Base-by-base conservation (phyloP, 1,140 invertebrate genomes). In the Drosophila novamexicana region DNA sequence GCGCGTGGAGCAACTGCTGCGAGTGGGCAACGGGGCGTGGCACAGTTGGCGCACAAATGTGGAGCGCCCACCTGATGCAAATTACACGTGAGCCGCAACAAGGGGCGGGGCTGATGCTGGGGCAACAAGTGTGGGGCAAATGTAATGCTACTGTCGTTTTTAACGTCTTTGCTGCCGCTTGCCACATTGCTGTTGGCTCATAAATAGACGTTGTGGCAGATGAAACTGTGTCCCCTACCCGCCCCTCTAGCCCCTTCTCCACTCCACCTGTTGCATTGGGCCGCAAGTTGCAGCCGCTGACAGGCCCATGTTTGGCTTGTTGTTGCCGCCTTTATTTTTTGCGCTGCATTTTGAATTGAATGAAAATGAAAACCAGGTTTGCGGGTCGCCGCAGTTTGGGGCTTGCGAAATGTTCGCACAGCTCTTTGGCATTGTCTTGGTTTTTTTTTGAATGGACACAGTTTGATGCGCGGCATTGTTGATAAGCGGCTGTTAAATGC, bases 301-400 rank as follows among this genome's bases (percentile, higher is more conserved):
- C 75, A 83, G 78, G 47, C 62, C 81, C 81, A 80, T 84, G 77
- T 83, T 77, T 69, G 81, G 81, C 63, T 66, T 69, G 70, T 67
- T 67, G 59, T 61, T 65, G 56, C 32, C 61, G 45, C 18, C n/a
- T 47, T 52, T 61, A 78, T 66, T 61, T 39, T 44, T 45, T 18
- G 37, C 29, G 22, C 12, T 49, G 45, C 16, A 53, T 64, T 64
- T 71, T 88, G 76, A 68, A 89, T 76, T 82, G 81, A 83, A 83
- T 82, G 79, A 82, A 86, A 86, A 72, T 67, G 82, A 77, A 88
- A 88, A 88, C 83, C 77, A 89, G 83, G 83, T 88, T 88, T 88
- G 58, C 83, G 52, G 83, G 83, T 89, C 83, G 84, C 44, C 50
- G 32, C 66, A 45, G 68, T 66, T 84, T 82, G 75, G 47, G 22